Percentiles rank a stretch among this genome's conserved stretches.
phyloP scores from a whole-genome alignment of 2,113 vertebrate species.

The Ursus arctos region DNA sequence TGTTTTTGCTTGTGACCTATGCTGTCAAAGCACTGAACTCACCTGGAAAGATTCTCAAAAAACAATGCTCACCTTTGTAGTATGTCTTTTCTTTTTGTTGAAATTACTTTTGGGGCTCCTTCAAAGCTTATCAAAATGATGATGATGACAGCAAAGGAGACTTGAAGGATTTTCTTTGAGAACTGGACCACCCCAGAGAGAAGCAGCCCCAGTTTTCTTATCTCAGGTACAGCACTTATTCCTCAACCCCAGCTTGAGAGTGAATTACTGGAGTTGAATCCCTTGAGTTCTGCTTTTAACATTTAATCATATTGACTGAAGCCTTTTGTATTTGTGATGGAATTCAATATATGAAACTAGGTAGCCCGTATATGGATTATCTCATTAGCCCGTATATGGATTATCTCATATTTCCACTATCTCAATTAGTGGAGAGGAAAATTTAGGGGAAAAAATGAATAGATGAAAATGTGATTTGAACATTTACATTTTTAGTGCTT shows the following conservation, averaged over 20 bases:
- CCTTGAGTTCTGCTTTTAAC: not conserved
- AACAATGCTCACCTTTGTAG: not conserved
- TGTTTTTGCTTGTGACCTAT: slow-evolving; percentile 8
- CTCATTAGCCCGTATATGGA: not conserved
- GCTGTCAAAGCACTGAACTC: not conserved
- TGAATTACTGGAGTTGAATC: not conserved
- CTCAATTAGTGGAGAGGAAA: not conserved
- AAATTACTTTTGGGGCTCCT: not conserved
- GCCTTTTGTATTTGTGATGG: not conserved
- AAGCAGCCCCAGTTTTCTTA: not conserved
- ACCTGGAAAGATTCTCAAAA: not conserved
- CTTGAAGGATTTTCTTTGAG: not conserved
- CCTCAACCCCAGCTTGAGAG: not conserved
- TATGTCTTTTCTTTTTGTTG: not conserved
- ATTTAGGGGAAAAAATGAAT: not conserved
- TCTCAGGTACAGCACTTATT: not conserved
- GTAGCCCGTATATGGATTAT: not conserved
- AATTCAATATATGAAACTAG: not conserved
- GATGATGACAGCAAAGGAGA: not conserved
- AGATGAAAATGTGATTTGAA: not conserved
- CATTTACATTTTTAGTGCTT: not conserved
- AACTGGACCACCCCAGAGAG: not conserved
- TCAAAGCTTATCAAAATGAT: slow-evolving; percentile 10
- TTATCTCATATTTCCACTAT: not conserved
- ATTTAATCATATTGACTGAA: not conserved